Evolutionary conservation across 2,113 vertebrate genomes (phyloP).

Genomic region (Marmota monax): DNA sequence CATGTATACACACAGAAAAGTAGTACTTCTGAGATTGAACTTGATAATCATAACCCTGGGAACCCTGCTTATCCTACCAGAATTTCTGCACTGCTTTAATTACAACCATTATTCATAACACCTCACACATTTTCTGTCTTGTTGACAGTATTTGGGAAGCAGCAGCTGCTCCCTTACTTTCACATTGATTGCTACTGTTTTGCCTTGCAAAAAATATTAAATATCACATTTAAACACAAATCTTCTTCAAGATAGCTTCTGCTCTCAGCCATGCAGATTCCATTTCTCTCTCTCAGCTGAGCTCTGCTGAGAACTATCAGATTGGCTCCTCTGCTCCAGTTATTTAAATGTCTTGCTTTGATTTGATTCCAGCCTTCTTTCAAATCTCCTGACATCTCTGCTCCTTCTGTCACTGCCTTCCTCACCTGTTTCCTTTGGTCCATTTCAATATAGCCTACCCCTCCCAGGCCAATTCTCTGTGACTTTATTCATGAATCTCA

Average conservation of each 20-base stretch:
- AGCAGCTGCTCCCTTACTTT: conserved; percentile 78
- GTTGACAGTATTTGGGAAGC: conserved; percentile 77
- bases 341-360: conserved; percentile 54
- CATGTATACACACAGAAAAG: background rate
- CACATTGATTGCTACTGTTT: conserved; percentile 77
- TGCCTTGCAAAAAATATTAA: conserved; percentile 77
- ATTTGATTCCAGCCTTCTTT: conserved; percentile 17
- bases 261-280: conserved; percentile 38
- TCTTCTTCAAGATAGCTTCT: conserved; percentile 65
- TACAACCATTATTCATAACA: conserved; percentile 70
- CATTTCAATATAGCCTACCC: background rate
- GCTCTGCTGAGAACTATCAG: conserved; percentile 8
- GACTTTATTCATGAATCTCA: background rate
- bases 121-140: conserved; percentile 77
- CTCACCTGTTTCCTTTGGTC: background rate
- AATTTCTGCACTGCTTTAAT: conserved; percentile 67
- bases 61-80: conserved; percentile 64
- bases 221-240: conserved; percentile 70
- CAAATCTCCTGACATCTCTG: background rate
- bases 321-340: conserved; percentile 11
- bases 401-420: background rate
- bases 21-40: conserved; percentile 56
- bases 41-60: conserved; percentile 62
- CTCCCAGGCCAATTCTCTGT: conserved; percentile 20
- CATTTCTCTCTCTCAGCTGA: conserved; percentile 37